phyloP scores from a whole-genome alignment of 2,888 invertebrate species.

The Limnephilus auricula region DNA sequence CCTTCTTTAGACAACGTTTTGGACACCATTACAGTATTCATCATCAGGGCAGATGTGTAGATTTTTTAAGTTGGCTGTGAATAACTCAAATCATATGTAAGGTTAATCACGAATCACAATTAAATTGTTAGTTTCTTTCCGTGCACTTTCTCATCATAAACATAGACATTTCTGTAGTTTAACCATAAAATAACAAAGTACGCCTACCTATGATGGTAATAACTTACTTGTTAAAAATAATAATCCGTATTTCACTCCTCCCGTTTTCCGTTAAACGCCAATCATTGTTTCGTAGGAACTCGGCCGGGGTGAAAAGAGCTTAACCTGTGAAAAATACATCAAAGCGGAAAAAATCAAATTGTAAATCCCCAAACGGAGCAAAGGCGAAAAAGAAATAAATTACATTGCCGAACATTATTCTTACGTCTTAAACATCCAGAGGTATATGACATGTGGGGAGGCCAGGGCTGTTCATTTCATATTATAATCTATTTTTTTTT shows the following conservation, averaged over 20 bases:
- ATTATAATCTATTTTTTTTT: not conserved
- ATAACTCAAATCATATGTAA: too few species aligned
- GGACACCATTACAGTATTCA: too few species aligned
- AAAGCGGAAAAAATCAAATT: conserved; percentile 63
- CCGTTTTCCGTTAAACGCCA: not conserved
- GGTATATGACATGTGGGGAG: conserved; percentile 20
- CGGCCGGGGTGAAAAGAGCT: conserved; percentile 36
- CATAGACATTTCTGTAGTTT: not conserved
- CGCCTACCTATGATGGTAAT: not conserved
- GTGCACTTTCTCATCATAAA: too few species aligned
- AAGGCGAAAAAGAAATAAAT: conserved; percentile 62
- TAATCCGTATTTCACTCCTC: not conserved
- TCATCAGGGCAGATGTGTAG: too few species aligned
- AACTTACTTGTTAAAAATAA: not conserved
- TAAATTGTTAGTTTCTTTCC: too few species aligned
- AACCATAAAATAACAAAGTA: not conserved
- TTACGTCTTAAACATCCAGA: conserved; percentile 48
- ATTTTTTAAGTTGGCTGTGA: too few species aligned
- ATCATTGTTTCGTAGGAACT: conserved; percentile 36
- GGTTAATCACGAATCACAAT: too few species aligned
- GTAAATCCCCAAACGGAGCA: conserved; percentile 61
- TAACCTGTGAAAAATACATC: conserved; percentile 57
- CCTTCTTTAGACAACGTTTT: too few species aligned
- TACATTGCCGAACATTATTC: conserved; percentile 60
- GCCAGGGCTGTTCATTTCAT: conserved; percentile 13